These are phyloP conservation scores for Phyllotis vaccarum DNA, from an alignment of 2,797 vertebrate species.

Conservation along the genomic window DNA sequence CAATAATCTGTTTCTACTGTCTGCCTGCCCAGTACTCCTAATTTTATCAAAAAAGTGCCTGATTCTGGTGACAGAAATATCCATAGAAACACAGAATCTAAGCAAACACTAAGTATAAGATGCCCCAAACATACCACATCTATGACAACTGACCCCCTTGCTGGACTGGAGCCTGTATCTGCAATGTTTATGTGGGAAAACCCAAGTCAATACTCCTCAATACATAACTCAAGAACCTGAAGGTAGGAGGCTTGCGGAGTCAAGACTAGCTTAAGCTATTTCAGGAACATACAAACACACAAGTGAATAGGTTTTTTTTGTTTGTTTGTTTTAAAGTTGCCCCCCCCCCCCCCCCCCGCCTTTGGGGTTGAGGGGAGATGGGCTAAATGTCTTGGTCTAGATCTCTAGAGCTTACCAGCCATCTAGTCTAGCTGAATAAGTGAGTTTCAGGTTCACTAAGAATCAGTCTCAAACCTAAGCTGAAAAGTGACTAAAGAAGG, in stretches of 20 bases:
- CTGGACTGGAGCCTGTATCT: not conserved
- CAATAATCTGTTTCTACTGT: constrained; percentile 24
- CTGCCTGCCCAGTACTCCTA: not conserved
- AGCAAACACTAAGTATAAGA: not conserved
- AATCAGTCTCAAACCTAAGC: not conserved
- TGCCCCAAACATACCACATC: not conserved
- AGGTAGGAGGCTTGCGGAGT: not conserved
- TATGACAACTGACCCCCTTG: not conserved
- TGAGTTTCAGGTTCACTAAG: not conserved
- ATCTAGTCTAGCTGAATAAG: not conserved
- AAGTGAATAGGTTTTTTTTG: no score
- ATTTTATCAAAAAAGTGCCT: not conserved
- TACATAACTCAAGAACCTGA: not conserved
- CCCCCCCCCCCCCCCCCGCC: no score
- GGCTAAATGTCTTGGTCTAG: not conserved
- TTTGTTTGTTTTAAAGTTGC: no score
- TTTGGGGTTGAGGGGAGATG: not conserved
- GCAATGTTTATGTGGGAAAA: not conserved
- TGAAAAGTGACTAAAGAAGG: not conserved
- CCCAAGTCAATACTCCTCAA: not conserved
- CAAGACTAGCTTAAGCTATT: not conserved
- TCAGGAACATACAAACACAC: no score
- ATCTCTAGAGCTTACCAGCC: not conserved
- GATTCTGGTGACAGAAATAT: not conserved
- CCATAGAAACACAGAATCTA: not conserved